Percentiles rank a stretch among this genome's conserved stretches.
Conservation (phyloP, 2,888 invertebrate species). For the Hydraecia micacea region DNA sequence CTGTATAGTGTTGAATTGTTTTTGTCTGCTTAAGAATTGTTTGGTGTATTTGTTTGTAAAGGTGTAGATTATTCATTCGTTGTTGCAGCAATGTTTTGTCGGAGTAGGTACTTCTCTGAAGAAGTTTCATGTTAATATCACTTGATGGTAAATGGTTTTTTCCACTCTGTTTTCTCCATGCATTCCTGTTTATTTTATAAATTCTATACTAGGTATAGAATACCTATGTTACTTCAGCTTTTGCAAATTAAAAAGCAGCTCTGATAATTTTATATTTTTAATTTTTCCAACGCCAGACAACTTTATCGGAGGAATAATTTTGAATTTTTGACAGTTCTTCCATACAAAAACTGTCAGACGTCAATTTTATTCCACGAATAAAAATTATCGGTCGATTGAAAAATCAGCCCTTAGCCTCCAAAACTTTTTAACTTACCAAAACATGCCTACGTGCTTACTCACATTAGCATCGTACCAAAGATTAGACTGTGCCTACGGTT, state of each 20-base stretch:
- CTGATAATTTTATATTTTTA: not conserved
- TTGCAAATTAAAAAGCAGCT: not conserved
- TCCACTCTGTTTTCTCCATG: not conserved
- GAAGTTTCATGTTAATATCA: not conserved
- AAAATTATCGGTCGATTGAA: no score
- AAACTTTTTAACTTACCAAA: not conserved
- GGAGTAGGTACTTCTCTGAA: not conserved
- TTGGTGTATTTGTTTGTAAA: not conserved
- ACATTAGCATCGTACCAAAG: not conserved
- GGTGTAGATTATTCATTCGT: not conserved
- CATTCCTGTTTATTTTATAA: no score
- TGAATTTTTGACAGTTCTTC: no score
- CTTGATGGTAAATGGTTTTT: slow-evolving; percentile 41
- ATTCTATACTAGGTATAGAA: not conserved
- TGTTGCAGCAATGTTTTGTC: not conserved
- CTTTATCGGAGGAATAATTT: no score
- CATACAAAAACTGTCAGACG: no score
- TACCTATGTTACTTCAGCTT: not conserved
- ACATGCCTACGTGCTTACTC: not conserved
- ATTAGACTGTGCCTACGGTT: not conserved
- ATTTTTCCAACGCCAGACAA: no score
- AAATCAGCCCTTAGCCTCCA: no score
- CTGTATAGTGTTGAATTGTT: not conserved
- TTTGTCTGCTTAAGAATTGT: not conserved
- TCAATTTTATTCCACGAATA: no score